Base-by-base conservation (phyloP, 2,797 vertebrate genomes). In the Poecilia gillii region DNA sequence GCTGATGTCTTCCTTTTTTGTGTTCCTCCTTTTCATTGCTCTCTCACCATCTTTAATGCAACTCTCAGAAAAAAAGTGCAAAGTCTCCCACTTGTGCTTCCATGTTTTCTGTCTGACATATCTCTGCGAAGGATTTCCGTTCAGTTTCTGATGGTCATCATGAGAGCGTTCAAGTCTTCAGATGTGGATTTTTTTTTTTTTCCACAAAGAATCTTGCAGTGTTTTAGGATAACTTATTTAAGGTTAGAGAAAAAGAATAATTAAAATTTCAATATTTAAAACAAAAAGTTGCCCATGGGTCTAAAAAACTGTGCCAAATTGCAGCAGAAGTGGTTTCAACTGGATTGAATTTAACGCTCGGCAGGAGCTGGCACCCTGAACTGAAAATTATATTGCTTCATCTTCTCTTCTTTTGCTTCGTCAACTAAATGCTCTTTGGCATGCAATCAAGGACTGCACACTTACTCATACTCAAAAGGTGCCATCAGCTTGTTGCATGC, bases 51-150 rank as follows among this genome's bases (percentile, higher is more conserved):
- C 83, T 82, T 78, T 72, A 74, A 75, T 77, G 73, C 79, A 80
- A 76, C 81, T 80, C 80, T 83, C 45, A 45, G 72, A 62, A 20
- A 57, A 31, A 81, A 92, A 87, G 84, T 89, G 85, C 73, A 87
- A 86, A 90, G 82, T 88, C 86, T 85, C 81, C 12, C 81, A 76
- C 82, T 78, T 76, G 28, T 89, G 83, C 81, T 84, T 55, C 72
- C 77, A 77, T 73, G 73, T 87, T 84, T 84, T 57, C 31, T 13
- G 46, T 79, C 82, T 78, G 85, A 84, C 84, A 80, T 75, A 74
- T 72, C 51, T 73, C 81, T 62, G 28, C 64, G 70, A 66, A 33
- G n/a, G 73, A 73, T 39, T 23, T 75, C 28, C 18, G 28, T 68
- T 53, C 39, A 46, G n/a, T n/a, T 80, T n/a, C 31, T 43, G 31